Evolutionary conservation across 1,140 invertebrate species (phyloP), one percentile per base, ranked within the genome.

Genomic region (Drosophila lacteicornis): DNA sequence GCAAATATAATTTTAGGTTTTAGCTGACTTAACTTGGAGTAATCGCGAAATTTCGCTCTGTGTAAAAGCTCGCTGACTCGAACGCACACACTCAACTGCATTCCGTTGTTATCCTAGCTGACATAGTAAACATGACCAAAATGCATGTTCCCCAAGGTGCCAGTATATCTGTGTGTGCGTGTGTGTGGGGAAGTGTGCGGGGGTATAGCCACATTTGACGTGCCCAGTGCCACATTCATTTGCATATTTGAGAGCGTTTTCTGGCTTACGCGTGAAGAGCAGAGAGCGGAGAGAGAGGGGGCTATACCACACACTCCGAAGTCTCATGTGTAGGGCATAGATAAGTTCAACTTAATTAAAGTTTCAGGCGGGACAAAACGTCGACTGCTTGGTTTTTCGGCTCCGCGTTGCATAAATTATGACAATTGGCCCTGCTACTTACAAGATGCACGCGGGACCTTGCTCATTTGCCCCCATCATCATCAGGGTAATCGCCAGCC

Each of bases 281-380:
- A 13, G 58, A 70, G n/a, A 40, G 59, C 33, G 15, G 68, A 43
- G 40, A 38, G 43, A 8, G 19, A 49, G 42, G 22, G 13, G 22
- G 27, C 27, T 22, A 12, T 49, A 58, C 60, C 40, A 27, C 69
- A 30, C 65, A 70, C 51, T 36, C 67, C 47, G 61, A 53, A 58
- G 77, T 88, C 83, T 88, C 84, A 80, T 88, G 83, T 90, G 84
- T 88, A 81, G 73, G 61, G 58, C 85, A 84, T 79, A 88, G 85
- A 88, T 90, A 88, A 87, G 84, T 90, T 88, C 55, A 75, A 81
- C 84, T 88, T 90, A 88, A 88, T 88, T 88, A 88, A 88, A 88
- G 74, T 88, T 88, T 78, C 62, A 88, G 78, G 80, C 59, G 69
- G 80, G 62, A 84, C 84, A 83, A 74, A 81, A 80, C 76, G 80